Conservation (phyloP, 2,888 invertebrate genomes). For the Cheilosia vulpina region DNA sequence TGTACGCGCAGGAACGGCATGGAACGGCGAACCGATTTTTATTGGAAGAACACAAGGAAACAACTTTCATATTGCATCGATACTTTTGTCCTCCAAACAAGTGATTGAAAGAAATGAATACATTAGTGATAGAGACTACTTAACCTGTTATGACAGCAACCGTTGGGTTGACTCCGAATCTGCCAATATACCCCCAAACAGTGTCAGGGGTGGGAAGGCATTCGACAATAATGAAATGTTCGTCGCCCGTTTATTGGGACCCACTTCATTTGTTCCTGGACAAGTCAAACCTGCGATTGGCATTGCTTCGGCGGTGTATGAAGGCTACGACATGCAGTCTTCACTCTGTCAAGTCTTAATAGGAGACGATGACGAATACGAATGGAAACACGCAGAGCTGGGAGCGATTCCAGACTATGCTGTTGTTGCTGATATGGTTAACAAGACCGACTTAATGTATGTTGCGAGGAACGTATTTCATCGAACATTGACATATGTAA, state of each 20-base stretch:
- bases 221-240: not conserved
- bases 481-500: too few relatives aligned
- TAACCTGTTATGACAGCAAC: not conserved
- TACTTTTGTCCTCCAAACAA: not conserved
- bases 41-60: not conserved
- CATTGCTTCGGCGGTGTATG: not conserved
- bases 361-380: not conserved
- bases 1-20: conserved; percentile 10
- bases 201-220: not conserved
- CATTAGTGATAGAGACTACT: fast-evolving
- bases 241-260: conserved; percentile 2
- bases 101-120: not conserved
- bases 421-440: conserved; percentile 2
- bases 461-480: not conserved
- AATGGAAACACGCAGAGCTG: not conserved
- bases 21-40: not conserved
- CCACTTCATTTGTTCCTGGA: not conserved
- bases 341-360: conserved; percentile 11
- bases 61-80: not conserved
- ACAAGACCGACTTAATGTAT: not conserved
- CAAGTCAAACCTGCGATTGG: not conserved
- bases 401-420: conserved; percentile 15
- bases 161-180: not conserved
- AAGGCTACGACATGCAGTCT: not conserved
- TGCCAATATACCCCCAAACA: not conserved